Evolutionary conservation across 2,888 invertebrate species (phyloP).

Genomic region (Tipula confusa): DNA sequence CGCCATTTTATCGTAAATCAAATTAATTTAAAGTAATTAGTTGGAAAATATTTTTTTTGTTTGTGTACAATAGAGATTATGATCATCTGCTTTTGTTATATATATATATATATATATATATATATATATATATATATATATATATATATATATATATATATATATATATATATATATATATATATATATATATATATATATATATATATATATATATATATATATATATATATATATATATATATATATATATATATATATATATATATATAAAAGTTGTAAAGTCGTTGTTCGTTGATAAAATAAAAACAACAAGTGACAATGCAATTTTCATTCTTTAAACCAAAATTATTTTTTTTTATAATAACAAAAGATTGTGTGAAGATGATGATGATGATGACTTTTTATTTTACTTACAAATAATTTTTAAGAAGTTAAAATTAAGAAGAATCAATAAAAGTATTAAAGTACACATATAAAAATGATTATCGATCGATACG

Average conservation of each 20-base stretch:
- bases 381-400: neutral
- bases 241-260: too few relatives aligned
- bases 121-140: too few relatives aligned
- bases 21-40: slow-evolving; percentile 25
- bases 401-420: neutral
- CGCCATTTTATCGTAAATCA: slow-evolving; percentile 25
- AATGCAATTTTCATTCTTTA: slow-evolving; percentile 25
- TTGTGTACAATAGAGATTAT: neutral
- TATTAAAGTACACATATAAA: neutral
- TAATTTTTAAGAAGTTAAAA: neutral
- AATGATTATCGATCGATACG: neutral
- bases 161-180: too few relatives aligned
- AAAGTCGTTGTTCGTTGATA: slow-evolving; percentile 12
- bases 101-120: too few relatives aligned
- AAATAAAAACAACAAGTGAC: neutral
- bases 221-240: too few relatives aligned
- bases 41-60: neutral
- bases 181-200: too few relatives aligned
- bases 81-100: neutral
- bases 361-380: neutral
- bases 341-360: neutral
- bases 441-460: slow-evolving; percentile 25
- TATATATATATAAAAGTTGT: neutral
- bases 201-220: too few relatives aligned
- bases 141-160: too few relatives aligned